Percentiles rank a stretch among this genome's conserved stretches.
Evolutionary conservation across 1,140 invertebrate species (phyloP).

Genomic region (Apis mellifera): DNA sequence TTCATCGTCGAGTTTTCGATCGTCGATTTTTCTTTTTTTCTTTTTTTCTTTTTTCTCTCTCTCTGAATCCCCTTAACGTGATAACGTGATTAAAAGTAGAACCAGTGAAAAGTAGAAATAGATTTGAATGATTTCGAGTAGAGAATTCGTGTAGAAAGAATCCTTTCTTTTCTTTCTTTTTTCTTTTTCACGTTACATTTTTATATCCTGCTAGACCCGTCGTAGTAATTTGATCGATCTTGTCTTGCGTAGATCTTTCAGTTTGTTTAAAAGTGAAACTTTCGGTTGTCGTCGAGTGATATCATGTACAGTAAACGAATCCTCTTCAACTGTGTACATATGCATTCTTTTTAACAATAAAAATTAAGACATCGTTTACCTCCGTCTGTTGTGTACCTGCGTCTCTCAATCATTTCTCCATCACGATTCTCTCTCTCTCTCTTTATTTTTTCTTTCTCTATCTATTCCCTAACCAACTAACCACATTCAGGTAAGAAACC

Average conservation of each 20-base stretch:
- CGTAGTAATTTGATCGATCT: neutral
- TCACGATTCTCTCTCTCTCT: neutral
- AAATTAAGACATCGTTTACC: conserved; percentile 17
- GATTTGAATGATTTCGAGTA: conserved; percentile 9
- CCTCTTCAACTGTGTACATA: conserved; percentile 32
- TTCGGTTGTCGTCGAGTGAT: neutral
- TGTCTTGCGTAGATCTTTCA: neutral
- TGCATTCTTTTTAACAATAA: conserved; percentile 21
- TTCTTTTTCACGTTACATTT: too few species aligned
- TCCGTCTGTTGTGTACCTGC: conserved; percentile 10
- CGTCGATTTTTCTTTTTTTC: neutral
- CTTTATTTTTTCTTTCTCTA: neutral
- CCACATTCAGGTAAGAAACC: conserved; percentile 23
- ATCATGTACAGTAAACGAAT: conserved; percentile 12
- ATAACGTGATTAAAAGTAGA: neutral
- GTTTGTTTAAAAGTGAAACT: neutral
- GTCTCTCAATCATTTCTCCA: conserved; percentile 24
- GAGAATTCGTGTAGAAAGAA: neutral
- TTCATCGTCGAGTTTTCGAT: neutral
- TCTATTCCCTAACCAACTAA: neutral
- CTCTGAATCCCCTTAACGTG: neutral
- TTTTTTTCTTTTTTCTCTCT: neutral
- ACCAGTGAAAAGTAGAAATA: neutral
- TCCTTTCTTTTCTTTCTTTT: too few species aligned
- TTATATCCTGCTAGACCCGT: conserved; percentile 12